Conservation (phyloP, 2,113 vertebrate species). For the Bucco capensis region DNA sequence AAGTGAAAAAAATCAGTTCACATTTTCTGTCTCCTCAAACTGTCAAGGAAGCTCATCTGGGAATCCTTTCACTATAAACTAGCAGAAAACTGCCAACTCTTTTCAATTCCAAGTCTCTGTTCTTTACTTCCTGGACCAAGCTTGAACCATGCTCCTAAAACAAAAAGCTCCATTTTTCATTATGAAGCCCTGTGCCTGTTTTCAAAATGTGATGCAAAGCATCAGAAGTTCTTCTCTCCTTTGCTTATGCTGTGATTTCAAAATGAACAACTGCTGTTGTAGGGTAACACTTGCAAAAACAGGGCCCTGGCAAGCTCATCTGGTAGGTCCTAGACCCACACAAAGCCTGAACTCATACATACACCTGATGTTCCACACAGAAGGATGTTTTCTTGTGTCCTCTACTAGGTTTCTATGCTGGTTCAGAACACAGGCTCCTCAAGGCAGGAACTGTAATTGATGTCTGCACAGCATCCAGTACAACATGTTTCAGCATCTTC, state of each 20-base stretch:
- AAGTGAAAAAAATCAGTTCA: constrained; percentile 25
- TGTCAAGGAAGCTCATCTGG: neutral
- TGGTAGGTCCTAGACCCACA: neutral
- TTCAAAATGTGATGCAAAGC: neutral
- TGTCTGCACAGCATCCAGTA: neutral
- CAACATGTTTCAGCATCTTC: neutral
- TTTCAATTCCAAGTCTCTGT: neutral
- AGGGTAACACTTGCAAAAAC: neutral
- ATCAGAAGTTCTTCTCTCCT: neutral
- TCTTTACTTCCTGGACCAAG: neutral
- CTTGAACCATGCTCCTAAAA: constrained; percentile 1
- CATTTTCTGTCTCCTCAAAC: neutral
- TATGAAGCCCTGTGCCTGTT: neutral
- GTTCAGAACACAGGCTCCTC: neutral
- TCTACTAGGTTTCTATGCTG: fast-evolving
- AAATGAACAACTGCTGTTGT: neutral
- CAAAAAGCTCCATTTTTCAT: constrained; percentile 30
- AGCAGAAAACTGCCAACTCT: neutral
- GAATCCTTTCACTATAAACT: neutral
- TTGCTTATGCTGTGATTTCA: neutral
- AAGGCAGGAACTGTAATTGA: neutral
- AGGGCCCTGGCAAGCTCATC: neutral
- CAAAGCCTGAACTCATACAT: neutral
- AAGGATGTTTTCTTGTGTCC: neutral
- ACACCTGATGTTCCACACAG: fast-evolving